Percentiles rank a stretch among this genome's conserved stretches.
Evolutionary conservation across 2,113 vertebrate species (phyloP).

Genomic region (Equus quagga): DNA sequence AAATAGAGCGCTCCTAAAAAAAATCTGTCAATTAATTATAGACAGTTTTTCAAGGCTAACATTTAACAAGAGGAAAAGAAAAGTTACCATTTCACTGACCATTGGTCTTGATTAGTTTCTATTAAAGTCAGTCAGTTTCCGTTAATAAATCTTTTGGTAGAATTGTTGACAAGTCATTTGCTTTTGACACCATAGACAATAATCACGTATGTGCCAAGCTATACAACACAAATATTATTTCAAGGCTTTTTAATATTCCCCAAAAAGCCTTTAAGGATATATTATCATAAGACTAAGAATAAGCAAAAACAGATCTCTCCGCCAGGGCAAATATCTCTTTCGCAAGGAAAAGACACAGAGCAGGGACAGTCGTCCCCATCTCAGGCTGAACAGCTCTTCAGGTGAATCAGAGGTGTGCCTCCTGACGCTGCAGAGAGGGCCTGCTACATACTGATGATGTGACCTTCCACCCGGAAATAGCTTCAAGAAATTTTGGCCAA

Average conservation of each 20-base stretch:
- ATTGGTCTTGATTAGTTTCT: not conserved
- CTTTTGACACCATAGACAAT: not conserved
- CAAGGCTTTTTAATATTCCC: not conserved
- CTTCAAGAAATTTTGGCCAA: slow-evolving; percentile 4
- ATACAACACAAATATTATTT: not conserved
- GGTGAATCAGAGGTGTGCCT: not conserved
- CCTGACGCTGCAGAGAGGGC: not conserved
- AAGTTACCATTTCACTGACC: not conserved
- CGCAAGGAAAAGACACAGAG: not conserved
- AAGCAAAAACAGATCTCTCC: not conserved
- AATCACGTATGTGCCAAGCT: not conserved
- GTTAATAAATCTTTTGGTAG: not conserved
- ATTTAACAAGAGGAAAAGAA: not conserved
- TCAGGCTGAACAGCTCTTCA: not conserved
- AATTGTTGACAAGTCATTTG: not conserved
- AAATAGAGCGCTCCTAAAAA: not conserved
- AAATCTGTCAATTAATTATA: not conserved
- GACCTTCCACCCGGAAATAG: not conserved
- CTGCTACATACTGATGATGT: not conserved
- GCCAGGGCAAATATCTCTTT: not conserved
- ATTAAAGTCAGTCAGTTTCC: not conserved
- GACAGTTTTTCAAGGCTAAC: not conserved
- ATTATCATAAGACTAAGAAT: not conserved
- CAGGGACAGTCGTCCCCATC: not conserved
- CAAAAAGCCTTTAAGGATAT: not conserved